Evolutionary conservation across 2,888 invertebrate genomes (phyloP).

Genomic region (Gerris lacustris): DNA sequence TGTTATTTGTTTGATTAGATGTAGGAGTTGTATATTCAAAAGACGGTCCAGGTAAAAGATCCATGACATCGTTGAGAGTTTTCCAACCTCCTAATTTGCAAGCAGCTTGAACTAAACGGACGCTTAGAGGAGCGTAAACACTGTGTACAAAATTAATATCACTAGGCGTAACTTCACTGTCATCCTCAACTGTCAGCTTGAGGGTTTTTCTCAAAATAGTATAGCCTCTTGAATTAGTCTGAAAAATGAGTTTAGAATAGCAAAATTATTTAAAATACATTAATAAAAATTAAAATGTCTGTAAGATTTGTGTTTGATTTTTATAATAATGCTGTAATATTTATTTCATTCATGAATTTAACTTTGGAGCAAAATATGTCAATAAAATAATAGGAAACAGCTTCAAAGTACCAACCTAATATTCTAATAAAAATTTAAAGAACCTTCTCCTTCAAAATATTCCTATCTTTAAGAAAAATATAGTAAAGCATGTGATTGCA

Average conservation of each 20-base stretch:
- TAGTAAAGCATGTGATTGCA: no score
- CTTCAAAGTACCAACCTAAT: no score
- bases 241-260: not conserved
- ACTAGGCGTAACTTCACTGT: conserved; percentile 64
- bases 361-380: no score
- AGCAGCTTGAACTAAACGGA: conserved; percentile 70
- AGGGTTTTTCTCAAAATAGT: conserved; percentile 64
- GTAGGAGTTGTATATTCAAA: conserved; percentile 35
- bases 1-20: not conserved
- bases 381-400: no score
- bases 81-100: conserved; percentile 64
- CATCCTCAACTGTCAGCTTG: conserved; percentile 76
- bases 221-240: conserved; percentile 45
- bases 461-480: no score
- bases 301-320: no score
- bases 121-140: conserved; percentile 85
- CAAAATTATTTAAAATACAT: no score
- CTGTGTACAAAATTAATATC: conserved; percentile 87
- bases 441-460: no score
- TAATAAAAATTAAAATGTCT: no score
- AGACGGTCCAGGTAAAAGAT: conserved; percentile 64
- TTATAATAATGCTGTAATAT: no score
- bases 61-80: conserved; percentile 70
- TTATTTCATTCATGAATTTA: no score
- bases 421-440: no score